Evolutionary conservation across 2,797 vertebrate genomes (phyloP).

Genomic region (Epinephelus awoara): DNA sequence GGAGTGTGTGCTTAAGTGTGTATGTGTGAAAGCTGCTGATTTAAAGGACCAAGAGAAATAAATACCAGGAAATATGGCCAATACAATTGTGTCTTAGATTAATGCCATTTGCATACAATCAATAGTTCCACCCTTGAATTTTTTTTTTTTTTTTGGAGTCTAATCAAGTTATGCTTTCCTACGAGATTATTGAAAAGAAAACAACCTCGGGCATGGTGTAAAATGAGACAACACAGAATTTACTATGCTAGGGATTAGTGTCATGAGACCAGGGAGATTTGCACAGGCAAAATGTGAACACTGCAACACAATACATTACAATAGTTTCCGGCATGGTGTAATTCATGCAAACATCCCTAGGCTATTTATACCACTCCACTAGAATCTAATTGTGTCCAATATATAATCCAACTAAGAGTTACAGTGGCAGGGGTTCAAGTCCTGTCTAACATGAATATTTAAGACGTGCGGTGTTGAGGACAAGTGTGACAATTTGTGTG

Average conservation of each 20-base stretch:
- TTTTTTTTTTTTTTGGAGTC: slow-evolving; percentile 60
- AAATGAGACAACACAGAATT: slow-evolving; percentile 80
- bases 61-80: slow-evolving; percentile 74
- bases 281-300: slow-evolving; percentile 77
- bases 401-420: slow-evolving; percentile 84
- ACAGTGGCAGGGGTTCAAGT: slow-evolving; percentile 78
- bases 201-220: slow-evolving; percentile 76
- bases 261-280: slow-evolving; percentile 80
- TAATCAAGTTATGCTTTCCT: slow-evolving; percentile 84
- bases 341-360: slow-evolving; percentile 84
- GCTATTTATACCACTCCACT: slow-evolving; percentile 82
- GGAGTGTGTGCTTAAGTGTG: slow-evolving; percentile 75
- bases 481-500: slow-evolving; percentile 69
- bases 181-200: slow-evolving; percentile 83
- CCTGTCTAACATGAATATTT: slow-evolving; percentile 82
- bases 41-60: slow-evolving; percentile 76
- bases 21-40: slow-evolving; percentile 75
- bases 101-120: slow-evolving; percentile 86
- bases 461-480: slow-evolving; percentile 62
- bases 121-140: slow-evolving; percentile 81
- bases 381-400: slow-evolving; percentile 84
- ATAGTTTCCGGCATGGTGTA: slow-evolving; percentile 76
- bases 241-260: slow-evolving; percentile 81
- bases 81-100: slow-evolving; percentile 80
- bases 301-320: slow-evolving; percentile 78